Evolutionary conservation across 2,797 vertebrate species (phyloP).

Genomic region (Pampus argenteus): DNA sequence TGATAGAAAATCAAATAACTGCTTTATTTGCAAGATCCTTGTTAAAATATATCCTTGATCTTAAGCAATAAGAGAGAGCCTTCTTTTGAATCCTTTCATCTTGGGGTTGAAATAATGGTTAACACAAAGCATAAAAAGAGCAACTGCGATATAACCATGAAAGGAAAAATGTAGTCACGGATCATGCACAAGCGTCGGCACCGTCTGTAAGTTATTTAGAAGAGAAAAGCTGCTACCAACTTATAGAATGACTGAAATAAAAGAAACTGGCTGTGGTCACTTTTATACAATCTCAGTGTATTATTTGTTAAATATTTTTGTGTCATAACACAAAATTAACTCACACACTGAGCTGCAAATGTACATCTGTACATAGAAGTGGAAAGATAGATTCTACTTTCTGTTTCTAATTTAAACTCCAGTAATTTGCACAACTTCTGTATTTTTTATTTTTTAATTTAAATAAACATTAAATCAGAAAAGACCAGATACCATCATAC

Average conservation of each 20-base stretch:
- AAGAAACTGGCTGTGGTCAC: background rate
- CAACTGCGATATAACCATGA: conserved; percentile 40
- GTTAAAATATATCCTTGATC: conserved; percentile 30
- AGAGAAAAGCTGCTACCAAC: conserved; percentile 18
- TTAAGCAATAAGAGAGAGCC: conserved; percentile 29
- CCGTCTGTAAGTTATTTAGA: conserved; percentile 51
- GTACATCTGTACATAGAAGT: background rate
- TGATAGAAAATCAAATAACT: conserved; percentile 34
- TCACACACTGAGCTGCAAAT: conserved; percentile 2
- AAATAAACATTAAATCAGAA: background rate
- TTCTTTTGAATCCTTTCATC: conserved; percentile 51
- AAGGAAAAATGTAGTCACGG: conserved; percentile 48
- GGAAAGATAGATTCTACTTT: background rate
- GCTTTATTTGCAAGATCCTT: conserved; percentile 29
- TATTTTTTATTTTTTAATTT: conserved; percentile 4
- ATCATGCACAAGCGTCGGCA: conserved; percentile 36
- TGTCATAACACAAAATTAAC: background rate
- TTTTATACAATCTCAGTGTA: background rate
- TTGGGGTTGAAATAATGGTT: conserved; percentile 45
- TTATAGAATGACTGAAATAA: conserved; percentile 23
- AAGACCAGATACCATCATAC: conserved; percentile 1
- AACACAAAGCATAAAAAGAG: conserved; percentile 54
- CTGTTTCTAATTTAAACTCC: conserved; percentile 1
- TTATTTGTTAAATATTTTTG: conserved; percentile 1
- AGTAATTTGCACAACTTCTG: background rate